Base-by-base conservation (phyloP, 2,797 vertebrate species). In the Epinephelus awoara region DNA sequence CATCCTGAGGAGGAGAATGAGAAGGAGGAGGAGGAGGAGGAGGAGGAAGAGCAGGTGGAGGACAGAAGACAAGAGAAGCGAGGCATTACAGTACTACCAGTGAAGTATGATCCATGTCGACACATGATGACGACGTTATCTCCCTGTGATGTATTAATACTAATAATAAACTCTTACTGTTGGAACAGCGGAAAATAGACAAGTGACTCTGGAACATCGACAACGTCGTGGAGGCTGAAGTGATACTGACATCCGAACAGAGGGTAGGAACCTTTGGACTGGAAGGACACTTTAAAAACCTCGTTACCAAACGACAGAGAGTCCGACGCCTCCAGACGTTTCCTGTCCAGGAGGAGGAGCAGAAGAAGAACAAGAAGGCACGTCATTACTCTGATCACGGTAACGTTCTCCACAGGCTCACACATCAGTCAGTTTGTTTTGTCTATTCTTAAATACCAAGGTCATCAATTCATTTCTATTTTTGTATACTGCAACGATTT, bases 181-280 rank as follows among this genome's bases (percentile, higher is more conserved):
- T 96, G 96, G 38, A 99, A 90, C 38, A 99, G 93, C 1, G 98
- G 98, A 77, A 99, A 99, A 91, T 99, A 99, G 72, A 99, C 98
- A 50, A 99, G 95, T 91, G 99, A 99, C 90, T 99, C 98, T 0
- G 98, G 98, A 6, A 99, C 97, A 71, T 99, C 92, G 71, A 99
- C 98, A 1, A 99, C 98, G 13, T 96, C 97, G 94, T 99, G 97
- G 23, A 99, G 95, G 88, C 94, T 96, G 90, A 99, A 99, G 91
- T 99, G 96, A 74, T 99, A 99, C 92, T 98, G 97, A 91, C 98
- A 99, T 74, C 98, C 97, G 61, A 98, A 99, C 76, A 99, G 94
- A 7, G 98, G 96, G 68, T 98, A 99, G 2, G 90, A 92, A 47
- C 96, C 97, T 82, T 97, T 98, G 89, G 96, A 96, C 86, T 97